Conservation (phyloP, 2,888 invertebrate species). For the Drosophila paramelanica region DNA sequence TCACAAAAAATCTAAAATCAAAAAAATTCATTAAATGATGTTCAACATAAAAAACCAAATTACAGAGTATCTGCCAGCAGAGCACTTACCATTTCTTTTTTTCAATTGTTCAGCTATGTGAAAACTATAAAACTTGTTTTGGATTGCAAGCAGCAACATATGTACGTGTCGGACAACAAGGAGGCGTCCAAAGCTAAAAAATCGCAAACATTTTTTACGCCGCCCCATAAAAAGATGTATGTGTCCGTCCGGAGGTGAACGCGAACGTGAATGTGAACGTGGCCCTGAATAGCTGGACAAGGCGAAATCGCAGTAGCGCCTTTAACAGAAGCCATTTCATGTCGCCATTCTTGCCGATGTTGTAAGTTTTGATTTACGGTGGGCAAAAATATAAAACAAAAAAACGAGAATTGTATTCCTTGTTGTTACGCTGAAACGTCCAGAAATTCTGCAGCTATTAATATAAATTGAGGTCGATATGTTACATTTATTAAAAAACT, state of each 20-base stretch:
- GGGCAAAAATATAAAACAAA: slow-evolving; percentile 2
- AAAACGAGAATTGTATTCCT: neutral
- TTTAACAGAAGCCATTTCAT: slow-evolving; percentile 6
- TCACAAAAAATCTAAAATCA: too few species aligned
- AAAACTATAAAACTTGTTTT: slow-evolving; percentile 20
- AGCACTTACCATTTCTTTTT: neutral
- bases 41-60: too few species aligned
- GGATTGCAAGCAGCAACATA: neutral
- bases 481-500: too few species aligned
- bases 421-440: neutral
- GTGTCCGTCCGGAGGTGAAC: slow-evolving; percentile 6
- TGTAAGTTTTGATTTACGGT: slow-evolving; percentile 17
- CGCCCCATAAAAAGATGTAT: neutral
- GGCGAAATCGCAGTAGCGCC: slow-evolving; percentile 3
- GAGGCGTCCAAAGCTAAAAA: slow-evolving; percentile 2
- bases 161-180: slow-evolving; percentile 19
- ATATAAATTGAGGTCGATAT: neutral
- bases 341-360: slow-evolving; percentile 4
- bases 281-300: neutral
- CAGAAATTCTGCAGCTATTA: neutral
- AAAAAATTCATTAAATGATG: too few species aligned
- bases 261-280: slow-evolving; percentile 7
- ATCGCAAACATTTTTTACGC: slow-evolving; percentile 4
- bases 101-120: slow-evolving; percentile 9
- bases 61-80: neutral